Conservation (phyloP, 2,888 invertebrate species). For the Anthrax anthrax region DNA sequence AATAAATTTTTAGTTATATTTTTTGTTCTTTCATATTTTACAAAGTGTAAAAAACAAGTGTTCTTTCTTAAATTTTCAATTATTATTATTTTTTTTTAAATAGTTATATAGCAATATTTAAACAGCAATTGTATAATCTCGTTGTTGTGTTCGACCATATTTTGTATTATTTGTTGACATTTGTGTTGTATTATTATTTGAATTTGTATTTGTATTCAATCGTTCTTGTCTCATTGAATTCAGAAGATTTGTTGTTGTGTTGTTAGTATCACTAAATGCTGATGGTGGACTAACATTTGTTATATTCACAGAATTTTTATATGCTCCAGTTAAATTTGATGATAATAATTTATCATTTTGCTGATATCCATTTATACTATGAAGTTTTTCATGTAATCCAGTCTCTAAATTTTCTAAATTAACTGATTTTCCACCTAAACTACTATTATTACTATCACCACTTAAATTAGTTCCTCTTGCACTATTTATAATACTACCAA, state of each 20-base stretch:
- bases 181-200: not conserved
- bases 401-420: not conserved
- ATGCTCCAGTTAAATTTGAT: not conserved
- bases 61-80: too few species aligned
- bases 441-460: conserved; percentile 13
- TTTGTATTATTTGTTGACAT: conserved; percentile 8
- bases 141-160: conserved; percentile 27
- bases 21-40: too few species aligned
- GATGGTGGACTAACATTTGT: conserved; percentile 31
- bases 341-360: conserved; percentile 5
- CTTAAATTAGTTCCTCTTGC: conserved; percentile 14
- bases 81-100: not conserved
- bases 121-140: conserved; percentile 36
- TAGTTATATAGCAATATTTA: conserved; percentile 15
- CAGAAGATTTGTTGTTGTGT: not conserved
- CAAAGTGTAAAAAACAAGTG: too few species aligned
- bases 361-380: not conserved
- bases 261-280: conserved; percentile 35
- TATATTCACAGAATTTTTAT: conserved; percentile 2
- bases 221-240: conserved; percentile 5
- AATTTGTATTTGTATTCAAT: not conserved
- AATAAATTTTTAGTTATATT: too few species aligned
- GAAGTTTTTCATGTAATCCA: not conserved
- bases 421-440: not conserved
- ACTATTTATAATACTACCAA: not conserved